Evolutionary conservation across 2,113 vertebrate genomes (phyloP).

Genomic region (Zapornia atra): DNA sequence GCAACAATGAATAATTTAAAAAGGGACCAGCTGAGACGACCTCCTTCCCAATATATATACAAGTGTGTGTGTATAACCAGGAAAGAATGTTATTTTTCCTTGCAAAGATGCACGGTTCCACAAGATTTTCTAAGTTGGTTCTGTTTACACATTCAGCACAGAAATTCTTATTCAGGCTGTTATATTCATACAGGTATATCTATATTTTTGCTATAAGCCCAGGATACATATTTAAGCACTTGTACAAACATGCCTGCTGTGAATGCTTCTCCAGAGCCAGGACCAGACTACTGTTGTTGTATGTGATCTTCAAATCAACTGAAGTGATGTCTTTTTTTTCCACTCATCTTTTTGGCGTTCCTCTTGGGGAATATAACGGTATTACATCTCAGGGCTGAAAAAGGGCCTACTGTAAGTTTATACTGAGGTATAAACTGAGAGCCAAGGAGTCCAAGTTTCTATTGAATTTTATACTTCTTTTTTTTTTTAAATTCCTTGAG

Average conservation of each 20-base stretch:
- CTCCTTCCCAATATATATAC: background rate
- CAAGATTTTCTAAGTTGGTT: background rate
- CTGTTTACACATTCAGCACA: slow-evolving; percentile 49
- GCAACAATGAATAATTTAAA: slow-evolving; percentile 75
- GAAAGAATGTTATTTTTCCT: slow-evolving; percentile 47
- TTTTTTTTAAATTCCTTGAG: background rate
- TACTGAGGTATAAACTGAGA: background rate
- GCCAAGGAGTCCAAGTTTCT: background rate
- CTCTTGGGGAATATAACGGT: background rate
- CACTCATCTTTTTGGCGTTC: background rate
- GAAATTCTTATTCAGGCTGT: slow-evolving; percentile 4
- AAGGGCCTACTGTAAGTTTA: background rate
- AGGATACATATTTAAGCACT: background rate
- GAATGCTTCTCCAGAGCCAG: background rate
- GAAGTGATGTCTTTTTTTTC: background rate
- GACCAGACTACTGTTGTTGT: background rate
- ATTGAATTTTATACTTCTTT: background rate
- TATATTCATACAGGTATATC: background rate
- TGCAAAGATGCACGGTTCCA: background rate
- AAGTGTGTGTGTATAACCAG: background rate
- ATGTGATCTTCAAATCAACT: background rate
- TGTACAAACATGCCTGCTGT: background rate
- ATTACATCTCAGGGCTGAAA: background rate
- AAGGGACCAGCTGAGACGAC: slow-evolving; percentile 15
- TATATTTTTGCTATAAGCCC: background rate